phyloP scores from a whole-genome alignment of 2,797 vertebrate genomes.

The Alcedo atthis region DNA sequence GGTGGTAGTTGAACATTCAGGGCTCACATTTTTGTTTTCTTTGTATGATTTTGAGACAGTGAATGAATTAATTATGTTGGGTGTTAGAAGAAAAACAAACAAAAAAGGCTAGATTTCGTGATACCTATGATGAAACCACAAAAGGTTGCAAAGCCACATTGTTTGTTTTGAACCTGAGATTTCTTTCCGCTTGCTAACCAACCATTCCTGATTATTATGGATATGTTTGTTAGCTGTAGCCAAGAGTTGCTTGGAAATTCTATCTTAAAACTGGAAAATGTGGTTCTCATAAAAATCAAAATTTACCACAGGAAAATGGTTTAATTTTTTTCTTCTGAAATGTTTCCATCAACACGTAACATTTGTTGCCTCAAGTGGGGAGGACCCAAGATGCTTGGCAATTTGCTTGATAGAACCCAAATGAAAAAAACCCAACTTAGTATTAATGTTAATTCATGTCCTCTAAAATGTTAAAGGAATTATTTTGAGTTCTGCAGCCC shows the following conservation, averaged over 20 bases:
- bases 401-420: neutral
- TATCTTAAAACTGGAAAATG: constrained; percentile 58
- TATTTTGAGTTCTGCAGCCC: neutral
- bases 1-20: neutral
- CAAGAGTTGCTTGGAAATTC: constrained; percentile 59
- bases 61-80: neutral
- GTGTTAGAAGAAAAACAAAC: neutral
- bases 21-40: constrained; percentile 20
- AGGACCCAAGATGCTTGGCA: neutral
- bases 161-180: constrained; percentile 57
- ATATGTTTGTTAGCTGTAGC: constrained; percentile 26
- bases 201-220: neutral
- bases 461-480: neutral
- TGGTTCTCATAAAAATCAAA: constrained; percentile 47
- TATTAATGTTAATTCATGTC: neutral
- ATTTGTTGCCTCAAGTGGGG: neutral
- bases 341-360: neutral
- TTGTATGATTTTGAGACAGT: neutral
- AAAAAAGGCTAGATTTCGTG: neutral
- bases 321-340: neutral
- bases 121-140: constrained; percentile 3
- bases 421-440: neutral
- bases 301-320: constrained; percentile 47
- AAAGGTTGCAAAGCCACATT: constrained; percentile 45
- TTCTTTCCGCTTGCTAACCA: constrained; percentile 50